These are phyloP conservation scores for Neuroscelio doddi DNA, from an alignment of 2,888 invertebrate genomes.

Conservation along the genomic window DNA sequence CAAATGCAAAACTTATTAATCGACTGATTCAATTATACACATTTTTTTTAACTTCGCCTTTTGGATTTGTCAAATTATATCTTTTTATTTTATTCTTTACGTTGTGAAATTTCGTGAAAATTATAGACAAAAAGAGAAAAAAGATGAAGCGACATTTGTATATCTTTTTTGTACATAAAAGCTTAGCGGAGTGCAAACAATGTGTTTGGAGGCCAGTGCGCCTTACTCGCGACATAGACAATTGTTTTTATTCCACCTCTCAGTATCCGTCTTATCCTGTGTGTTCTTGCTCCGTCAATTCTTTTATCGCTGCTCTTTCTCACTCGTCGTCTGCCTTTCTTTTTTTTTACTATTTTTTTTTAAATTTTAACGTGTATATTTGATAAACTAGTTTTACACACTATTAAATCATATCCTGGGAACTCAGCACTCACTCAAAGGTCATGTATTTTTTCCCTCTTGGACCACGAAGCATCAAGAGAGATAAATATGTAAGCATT, in stretches of 20 bases:
- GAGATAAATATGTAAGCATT: no score
- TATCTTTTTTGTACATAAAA: slow-evolving; percentile 46
- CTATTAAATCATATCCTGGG: neutral
- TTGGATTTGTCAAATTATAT: slow-evolving; percentile 70
- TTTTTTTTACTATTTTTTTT: slow-evolving; percentile 7
- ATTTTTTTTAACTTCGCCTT: no score
- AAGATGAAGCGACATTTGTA: slow-evolving; percentile 2
- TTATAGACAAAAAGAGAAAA: neutral
- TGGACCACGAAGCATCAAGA: no score
- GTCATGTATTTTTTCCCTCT: no score
- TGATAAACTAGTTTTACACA: neutral
- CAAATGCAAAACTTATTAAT: no score
- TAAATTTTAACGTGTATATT: neutral
- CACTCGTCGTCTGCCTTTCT: slow-evolving; percentile 37
- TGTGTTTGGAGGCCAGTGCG: slow-evolving; percentile 88
- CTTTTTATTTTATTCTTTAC: slow-evolving; percentile 68
- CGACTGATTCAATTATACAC: no score
- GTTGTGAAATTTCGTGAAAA: slow-evolving; percentile 53
- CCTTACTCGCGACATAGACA: slow-evolving; percentile 57
- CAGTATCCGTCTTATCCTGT: slow-evolving; percentile 45
- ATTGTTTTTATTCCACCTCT: slow-evolving; percentile 46
- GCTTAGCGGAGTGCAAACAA: slow-evolving; percentile 85
- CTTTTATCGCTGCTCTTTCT: slow-evolving; percentile 44
- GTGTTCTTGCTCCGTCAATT: slow-evolving; percentile 51
- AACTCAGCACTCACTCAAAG: neutral